Evolutionary conservation across 2,888 invertebrate genomes (phyloP), one percentile per base, ranked within the genome.

Genomic region (Spilarctia lutea): DNA sequence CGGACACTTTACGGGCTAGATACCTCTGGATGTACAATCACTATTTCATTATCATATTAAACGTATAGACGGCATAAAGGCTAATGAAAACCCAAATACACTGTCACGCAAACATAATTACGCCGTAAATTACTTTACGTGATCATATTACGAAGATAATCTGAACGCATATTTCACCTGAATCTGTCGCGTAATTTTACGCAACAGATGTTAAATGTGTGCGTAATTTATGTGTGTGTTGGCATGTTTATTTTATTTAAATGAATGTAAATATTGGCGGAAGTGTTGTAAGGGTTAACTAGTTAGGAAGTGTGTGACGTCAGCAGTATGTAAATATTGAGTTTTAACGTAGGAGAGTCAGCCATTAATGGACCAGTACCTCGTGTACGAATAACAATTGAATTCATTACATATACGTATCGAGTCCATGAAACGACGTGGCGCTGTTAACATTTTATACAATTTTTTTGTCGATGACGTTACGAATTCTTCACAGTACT

Each of bases 171-270:
- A 67, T 68, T 42, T 65, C 39, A 39, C 33, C 65, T 33, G 52
- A 65, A 48, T 48, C 30, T 73, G 74, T 69, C 76, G 27, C 48
- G 52, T 65, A 72, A 76, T 76, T 74, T 74, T 56, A 76, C 76
- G 73, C 65, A 2, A 60, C 65, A 35, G 27, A 27, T 56, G n/a
- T 48, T 68, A 56, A 56, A 30, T 71, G 30, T 33, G 27, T 65
- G 65, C 52, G 27, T 13, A 72, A 69, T 52, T 66, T 56, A 16
- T 33, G 33, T 60, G 30, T 66, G 66, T 35, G 56, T 11, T n/a
- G 48, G n/a, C n/a, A 10, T 65, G 48, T 35, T 66, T 66, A 52
- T 72, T 66, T 39, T 35, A 72, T 72, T 52, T 66, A 72, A 45
- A 71, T 42, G 39, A 60, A 71, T 30, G 42, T 63, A 20, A 63